Evolutionary conservation across 2,113 vertebrate species (phyloP).

Genomic region (Ranitomeya imitator): DNA sequence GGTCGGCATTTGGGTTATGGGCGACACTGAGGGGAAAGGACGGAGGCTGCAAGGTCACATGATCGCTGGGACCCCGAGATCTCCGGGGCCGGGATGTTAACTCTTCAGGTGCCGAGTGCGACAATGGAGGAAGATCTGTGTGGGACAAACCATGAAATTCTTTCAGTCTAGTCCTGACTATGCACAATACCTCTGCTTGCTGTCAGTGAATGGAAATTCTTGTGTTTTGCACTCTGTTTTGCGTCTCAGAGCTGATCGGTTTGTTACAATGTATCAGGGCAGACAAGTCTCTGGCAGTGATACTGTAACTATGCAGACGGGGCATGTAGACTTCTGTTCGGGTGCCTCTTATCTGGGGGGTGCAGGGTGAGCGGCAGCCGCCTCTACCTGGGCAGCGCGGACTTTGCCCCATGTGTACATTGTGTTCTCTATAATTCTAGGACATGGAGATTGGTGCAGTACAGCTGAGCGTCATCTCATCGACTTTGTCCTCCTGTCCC

Average conservation of each 20-base stretch:
- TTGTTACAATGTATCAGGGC: not conserved
- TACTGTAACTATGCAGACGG: not conserved
- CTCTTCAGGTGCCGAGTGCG: not conserved
- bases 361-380: no score
- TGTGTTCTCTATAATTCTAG: conserved; percentile 17
- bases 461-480: not conserved
- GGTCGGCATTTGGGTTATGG: conserved; percentile 41
- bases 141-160: no score
- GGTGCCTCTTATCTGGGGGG: no score
- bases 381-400: not conserved
- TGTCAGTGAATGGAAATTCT: no score
- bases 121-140: no score
- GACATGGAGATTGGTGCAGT: conserved; percentile 4
- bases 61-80: not conserved
- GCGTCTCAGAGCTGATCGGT: not conserved
- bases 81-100: not conserved
- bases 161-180: no score
- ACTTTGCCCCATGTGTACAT: conserved; percentile 35
- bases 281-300: not conserved
- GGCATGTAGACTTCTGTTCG: no score
- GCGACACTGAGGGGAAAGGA: not conserved
- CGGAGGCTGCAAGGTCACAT: conserved; percentile 41
- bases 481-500: conserved; percentile 15
- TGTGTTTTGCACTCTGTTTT: no score
- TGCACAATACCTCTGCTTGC: no score